A percentile compares a stretch with the other conserved stretches of the same genome.
These are phyloP conservation scores for Acanthosepion pharaonis DNA, from an alignment of 2,888 invertebrate genomes.

Conservation along the genomic window DNA sequence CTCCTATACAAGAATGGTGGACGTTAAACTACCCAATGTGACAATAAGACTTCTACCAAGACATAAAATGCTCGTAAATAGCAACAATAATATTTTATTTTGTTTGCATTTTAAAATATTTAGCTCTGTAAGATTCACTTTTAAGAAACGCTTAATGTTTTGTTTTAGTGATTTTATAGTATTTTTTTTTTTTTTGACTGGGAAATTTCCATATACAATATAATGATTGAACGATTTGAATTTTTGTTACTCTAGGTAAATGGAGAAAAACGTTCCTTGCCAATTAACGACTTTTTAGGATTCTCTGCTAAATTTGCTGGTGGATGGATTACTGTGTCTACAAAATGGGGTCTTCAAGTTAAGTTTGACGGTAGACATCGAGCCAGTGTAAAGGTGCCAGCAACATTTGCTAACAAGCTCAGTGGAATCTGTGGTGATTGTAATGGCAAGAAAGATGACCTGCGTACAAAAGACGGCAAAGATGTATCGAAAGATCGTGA, in stretches of 20 bases:
- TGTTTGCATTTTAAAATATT: not conserved
- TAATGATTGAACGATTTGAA: not conserved
- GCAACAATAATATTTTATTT: not conserved
- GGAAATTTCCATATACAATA: no score
- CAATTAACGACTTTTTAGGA: not conserved
- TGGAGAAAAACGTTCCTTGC: not conserved
- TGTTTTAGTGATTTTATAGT: not conserved
- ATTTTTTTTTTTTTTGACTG: not conserved
- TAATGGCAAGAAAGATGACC: constrained; percentile 57
- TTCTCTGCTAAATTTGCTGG: constrained; percentile 51
- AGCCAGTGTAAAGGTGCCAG: constrained; percentile 53
- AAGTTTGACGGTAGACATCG: constrained; percentile 57
- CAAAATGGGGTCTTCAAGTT: constrained; percentile 55
- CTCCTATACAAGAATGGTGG: constrained; percentile 55
- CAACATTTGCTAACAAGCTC: constrained; percentile 50
- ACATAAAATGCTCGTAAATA: not conserved
- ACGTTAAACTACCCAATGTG: constrained; percentile 52
- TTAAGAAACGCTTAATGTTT: not conserved
- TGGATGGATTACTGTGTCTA: constrained; percentile 51
- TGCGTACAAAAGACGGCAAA: constrained; percentile 52
- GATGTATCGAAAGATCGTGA: constrained; percentile 52
- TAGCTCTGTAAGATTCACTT: not conserved
- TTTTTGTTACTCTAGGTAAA: constrained; percentile 45
- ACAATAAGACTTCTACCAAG: not conserved
- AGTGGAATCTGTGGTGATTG: constrained; percentile 61